Evolutionary conservation across 2,888 invertebrate species (phyloP).

Genomic region (Scaptomyza parva): DNA sequence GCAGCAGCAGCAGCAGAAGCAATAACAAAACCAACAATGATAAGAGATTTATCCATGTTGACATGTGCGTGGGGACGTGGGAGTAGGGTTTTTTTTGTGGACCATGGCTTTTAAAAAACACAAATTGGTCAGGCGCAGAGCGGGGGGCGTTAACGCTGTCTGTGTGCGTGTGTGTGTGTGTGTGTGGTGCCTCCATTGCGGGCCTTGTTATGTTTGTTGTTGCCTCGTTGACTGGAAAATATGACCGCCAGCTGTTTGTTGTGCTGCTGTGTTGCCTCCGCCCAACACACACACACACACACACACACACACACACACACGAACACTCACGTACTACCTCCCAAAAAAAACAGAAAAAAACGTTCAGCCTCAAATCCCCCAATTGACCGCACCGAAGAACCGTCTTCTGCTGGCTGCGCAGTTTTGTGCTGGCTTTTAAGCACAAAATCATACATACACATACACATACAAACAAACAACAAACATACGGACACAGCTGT

Average conservation of each 20-base stretch:
- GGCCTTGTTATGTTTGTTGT: constrained; percentile 71
- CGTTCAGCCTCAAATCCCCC: background rate
- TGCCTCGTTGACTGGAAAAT: constrained; percentile 80
- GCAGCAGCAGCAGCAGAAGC: background rate
- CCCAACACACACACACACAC: constrained; percentile 9
- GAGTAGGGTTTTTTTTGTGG: background rate
- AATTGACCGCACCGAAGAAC: background rate
- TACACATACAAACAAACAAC: constrained; percentile 23
- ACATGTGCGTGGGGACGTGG: constrained; percentile 14
- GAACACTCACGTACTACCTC: constrained; percentile 12
- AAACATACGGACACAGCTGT: constrained; percentile 35
- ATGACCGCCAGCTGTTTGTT: constrained; percentile 79
- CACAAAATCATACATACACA: constrained; percentile 68
- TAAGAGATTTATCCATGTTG: constrained; percentile 45
- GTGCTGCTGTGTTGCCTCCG: constrained; percentile 52
- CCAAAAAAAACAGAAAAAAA: constrained; percentile 13
- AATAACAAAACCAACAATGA: background rate
- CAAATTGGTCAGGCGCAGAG: constrained; percentile 19
- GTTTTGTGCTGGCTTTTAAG: constrained; percentile 68
- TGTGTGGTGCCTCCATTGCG: constrained; percentile 16
- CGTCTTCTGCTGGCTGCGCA: constrained; percentile 18
- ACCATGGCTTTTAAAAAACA: constrained; percentile 1
- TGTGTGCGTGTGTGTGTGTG: constrained; percentile 21
- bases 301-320: constrained; percentile 18
- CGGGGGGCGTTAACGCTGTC: constrained; percentile 49